Percentiles rank a stretch among this genome's conserved stretches.
These are phyloP conservation scores for Leptatherina wallacei DNA, from an alignment of 2,797 vertebrate genomes.

Conservation along the genomic window DNA sequence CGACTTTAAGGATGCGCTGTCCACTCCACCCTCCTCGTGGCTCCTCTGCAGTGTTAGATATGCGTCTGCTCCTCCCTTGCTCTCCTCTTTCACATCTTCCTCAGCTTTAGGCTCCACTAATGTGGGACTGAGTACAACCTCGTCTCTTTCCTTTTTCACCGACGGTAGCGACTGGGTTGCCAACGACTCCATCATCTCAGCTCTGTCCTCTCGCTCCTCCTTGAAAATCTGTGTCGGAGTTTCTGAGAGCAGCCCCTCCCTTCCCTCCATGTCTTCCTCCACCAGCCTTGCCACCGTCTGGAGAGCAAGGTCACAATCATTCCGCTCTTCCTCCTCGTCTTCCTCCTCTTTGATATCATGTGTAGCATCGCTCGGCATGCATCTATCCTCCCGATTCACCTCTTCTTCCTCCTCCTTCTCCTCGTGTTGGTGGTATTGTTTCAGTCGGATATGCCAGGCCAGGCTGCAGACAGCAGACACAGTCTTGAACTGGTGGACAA, in stretches of 20 bases:
- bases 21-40: conserved; percentile 37
- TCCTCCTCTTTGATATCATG: conserved; percentile 63
- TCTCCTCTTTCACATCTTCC: conserved; percentile 42
- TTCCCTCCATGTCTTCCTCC: conserved; percentile 38
- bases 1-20: conserved; percentile 48
- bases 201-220: conserved; percentile 53
- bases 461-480: conserved; percentile 97
- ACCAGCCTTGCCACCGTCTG: conserved; percentile 44
- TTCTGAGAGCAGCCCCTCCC: conserved; percentile 28
- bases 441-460: conserved; percentile 96
- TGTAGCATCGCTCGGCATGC: conserved; percentile 13
- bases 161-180: conserved; percentile 19
- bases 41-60: conserved; percentile 40
- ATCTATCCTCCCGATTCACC: conserved; percentile 33
- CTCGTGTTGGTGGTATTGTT: conserved; percentile 86
- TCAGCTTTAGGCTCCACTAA: conserved; percentile 48
- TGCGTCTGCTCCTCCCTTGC: conserved; percentile 24
- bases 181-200: conserved; percentile 40
- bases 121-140: conserved; percentile 36
- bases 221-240: conserved; percentile 45
- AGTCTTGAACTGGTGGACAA: conserved; percentile 98
- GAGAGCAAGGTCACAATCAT: conserved; percentile 32
- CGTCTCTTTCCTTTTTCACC: conserved; percentile 60
- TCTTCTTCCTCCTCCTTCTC: conserved; percentile 62
- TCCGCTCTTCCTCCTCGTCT: conserved; percentile 33